These are phyloP conservation scores for Anoplopoma fimbria DNA, from an alignment of 2,113 vertebrate genomes.

Conservation along the genomic window DNA sequence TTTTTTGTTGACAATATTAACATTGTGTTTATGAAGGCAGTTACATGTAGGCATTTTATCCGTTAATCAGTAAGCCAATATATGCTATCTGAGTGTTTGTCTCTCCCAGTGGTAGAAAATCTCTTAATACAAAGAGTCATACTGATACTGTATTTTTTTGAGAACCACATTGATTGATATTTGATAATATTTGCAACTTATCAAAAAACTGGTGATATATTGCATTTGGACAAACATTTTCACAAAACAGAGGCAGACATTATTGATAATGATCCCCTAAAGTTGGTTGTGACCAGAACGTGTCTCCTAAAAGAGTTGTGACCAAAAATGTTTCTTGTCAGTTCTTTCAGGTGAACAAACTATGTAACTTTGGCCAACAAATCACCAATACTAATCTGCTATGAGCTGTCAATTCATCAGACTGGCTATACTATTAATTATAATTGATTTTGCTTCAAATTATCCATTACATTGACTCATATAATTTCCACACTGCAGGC, in stretches of 20 bases:
- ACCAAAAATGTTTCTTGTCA: background rate
- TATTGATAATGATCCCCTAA: no score
- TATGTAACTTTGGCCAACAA: background rate
- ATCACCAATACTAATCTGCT: background rate
- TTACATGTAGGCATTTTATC: no score
- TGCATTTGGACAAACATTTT: no score
- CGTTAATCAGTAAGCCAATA: background rate
- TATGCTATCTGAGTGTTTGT: background rate
- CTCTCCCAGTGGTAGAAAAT: background rate
- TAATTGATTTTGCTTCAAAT: background rate
- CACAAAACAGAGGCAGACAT: no score
- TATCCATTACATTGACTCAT: constrained; percentile 3
- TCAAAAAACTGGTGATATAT: no score
- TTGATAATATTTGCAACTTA: no score
- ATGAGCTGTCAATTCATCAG: background rate
- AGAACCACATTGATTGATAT: no score
- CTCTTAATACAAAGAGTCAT: background rate
- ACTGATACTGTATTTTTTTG: background rate
- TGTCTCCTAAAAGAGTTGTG: background rate
- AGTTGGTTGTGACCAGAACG: no score
- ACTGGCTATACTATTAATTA: background rate
- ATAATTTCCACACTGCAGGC: background rate
- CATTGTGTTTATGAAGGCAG: no score
- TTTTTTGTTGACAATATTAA: no score
- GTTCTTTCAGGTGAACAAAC: background rate